Evolutionary conservation across 1,140 invertebrate species (phyloP), one percentile per base, ranked within the genome.

Genomic region (Orius insidiosus): DNA sequence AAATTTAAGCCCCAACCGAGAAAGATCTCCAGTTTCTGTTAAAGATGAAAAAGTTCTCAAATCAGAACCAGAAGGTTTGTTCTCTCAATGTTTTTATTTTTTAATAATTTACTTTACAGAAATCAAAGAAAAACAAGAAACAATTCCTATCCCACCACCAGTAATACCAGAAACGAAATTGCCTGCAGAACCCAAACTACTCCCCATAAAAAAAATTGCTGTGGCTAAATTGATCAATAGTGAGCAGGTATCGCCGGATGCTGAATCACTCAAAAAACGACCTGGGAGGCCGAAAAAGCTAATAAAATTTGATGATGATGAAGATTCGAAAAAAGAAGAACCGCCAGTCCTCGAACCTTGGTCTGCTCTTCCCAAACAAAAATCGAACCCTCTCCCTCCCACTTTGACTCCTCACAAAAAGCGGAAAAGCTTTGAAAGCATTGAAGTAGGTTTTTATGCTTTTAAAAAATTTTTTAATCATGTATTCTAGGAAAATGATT

Each of bases 341-440:
- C 60, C 61, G n/a, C 59, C 63, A 9, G 51, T 57, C 5, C 53
- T 63, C 5, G 62, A 64, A 24, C 54, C 54, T 31, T 54, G 49
- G 53, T 50, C 45, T 37, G 54, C 45, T 1, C 18, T 40, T 16
- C 38, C 38, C 31, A 34, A 46, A 15, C 45, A 13, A n/a, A 24
- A 34, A 8, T 42, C 43, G 2, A 40, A 36, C 35, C 49, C 47
- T 15, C 34, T 46, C 1, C 55, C 56, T 6, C 56, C 56, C 10
- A 54, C 54, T 13, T 47, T 56, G 5, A 52, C 53, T 5, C 54
- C 56, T 1, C 45, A 52, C 33, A 54, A 53, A 41, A 41, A 38
- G 15, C 19, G 30, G 4, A 24, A 24, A 24, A 24, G 24, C 7
- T 24, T 24, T 7, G 24, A 24, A 24, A 24, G 24, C 7, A 7